phyloP scores from a whole-genome alignment of 92 coral and sea anemone genomes.

The Virgularia gustaviana region DNA sequence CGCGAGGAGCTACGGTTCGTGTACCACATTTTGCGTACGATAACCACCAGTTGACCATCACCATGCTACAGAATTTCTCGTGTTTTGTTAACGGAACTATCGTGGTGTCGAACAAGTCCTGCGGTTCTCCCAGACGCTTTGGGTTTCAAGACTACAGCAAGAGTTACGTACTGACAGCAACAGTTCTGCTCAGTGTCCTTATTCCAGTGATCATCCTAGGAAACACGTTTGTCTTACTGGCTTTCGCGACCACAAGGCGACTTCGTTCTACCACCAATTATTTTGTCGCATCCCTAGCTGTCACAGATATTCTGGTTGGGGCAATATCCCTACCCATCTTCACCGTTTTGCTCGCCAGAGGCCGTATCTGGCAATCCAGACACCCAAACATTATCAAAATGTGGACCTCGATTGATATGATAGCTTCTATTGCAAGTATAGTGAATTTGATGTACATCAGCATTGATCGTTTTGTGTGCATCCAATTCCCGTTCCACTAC shows the following conservation, averaged over 20 bases:
- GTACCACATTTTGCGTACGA: too few species aligned
- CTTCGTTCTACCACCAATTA: conserved; percentile 25
- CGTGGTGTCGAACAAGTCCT: neutral
- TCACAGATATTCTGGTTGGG: conserved; percentile 28
- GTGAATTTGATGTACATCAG: conserved; percentile 27
- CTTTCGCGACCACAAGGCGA: conserved; percentile 24
- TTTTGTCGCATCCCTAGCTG: conserved; percentile 30
- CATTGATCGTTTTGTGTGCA: conserved; percentile 30
- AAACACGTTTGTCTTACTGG: conserved; percentile 19
- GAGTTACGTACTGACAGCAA: conserved; percentile 3
- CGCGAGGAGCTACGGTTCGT: too few species aligned
- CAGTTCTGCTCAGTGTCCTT: conserved; percentile 7
- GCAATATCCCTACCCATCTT: conserved; percentile 23
- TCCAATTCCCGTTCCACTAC: conserved; percentile 21
- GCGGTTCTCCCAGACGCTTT: neutral
- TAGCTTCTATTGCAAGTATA: conserved; percentile 28
- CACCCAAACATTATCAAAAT: conserved; percentile 2
- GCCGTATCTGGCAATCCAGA: neutral
- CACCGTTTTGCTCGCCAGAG: conserved; percentile 2
- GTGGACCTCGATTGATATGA: conserved; percentile 24
- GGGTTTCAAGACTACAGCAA: neutral
- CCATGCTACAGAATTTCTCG: conserved; percentile 7
- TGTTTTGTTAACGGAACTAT: conserved; percentile 9
- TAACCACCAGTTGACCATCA: too few species aligned
- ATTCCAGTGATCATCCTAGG: conserved; percentile 26